These are phyloP conservation scores for Calosoma granatense DNA, from an alignment of 1,140 invertebrate genomes.

Conservation along the genomic window DNA sequence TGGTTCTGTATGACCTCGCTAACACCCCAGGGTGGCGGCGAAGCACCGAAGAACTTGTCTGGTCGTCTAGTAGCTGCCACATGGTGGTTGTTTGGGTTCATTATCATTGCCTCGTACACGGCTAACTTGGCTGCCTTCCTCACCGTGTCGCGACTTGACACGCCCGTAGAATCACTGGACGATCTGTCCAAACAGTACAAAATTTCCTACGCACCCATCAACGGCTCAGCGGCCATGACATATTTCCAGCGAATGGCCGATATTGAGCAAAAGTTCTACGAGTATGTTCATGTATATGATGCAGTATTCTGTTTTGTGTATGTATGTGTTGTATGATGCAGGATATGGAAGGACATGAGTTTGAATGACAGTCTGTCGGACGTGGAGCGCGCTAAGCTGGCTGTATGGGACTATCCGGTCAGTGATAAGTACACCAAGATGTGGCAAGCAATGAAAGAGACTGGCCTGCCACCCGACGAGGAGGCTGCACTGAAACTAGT, in stretches of 20 bases:
- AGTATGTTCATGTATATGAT: conserved; percentile 58
- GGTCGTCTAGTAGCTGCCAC: conserved; percentile 88
- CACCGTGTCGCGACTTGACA: conserved; percentile 85
- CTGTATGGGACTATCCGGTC: conserved; percentile 98
- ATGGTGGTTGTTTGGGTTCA: conserved; percentile 97
- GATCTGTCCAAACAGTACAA: conserved; percentile 92
- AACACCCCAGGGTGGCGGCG: conserved; percentile 91
- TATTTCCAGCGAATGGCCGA: conserved; percentile 95
- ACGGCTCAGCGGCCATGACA: conserved; percentile 75
- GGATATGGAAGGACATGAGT: conserved; percentile 97
- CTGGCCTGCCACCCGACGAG: conserved; percentile 62
- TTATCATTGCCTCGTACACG: conserved; percentile 97
- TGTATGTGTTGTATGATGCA: conserved; percentile 33
- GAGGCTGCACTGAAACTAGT: conserved; percentile 75
- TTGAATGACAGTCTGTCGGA: conserved; percentile 85
- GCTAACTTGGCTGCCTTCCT: conserved; percentile 93
- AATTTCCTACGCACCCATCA: conserved; percentile 83
- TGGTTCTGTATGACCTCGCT: conserved; percentile 99
- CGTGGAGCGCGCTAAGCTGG: conserved; percentile 81
- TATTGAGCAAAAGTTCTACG: conserved; percentile 90
- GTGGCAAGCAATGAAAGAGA: conserved; percentile 94
- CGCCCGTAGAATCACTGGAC: conserved; percentile 84
- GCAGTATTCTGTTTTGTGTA: too few species aligned
- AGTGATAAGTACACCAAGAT: conserved; percentile 98
- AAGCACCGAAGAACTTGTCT: conserved; percentile 91